Base-by-base conservation (phyloP, 1,140 invertebrate species). In the Lycorma delicatula region DNA sequence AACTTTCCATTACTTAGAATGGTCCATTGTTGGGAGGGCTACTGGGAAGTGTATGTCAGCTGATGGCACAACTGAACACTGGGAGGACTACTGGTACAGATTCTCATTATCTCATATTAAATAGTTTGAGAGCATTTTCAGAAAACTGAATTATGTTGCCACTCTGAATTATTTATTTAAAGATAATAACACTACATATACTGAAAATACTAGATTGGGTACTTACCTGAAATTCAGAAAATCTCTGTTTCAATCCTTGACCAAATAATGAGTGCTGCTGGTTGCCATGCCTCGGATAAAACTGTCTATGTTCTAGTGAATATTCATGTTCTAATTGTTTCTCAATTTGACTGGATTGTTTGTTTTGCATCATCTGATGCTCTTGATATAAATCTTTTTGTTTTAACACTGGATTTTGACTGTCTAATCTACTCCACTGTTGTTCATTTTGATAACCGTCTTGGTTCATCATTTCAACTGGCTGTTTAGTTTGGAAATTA, bases 191-290 rank as follows among this genome's bases (percentile, higher is more conserved):
- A 34, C n/a, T 9, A n/a, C 9, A 34, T 9, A 34, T n/a, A 9
- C 9, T 9, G 31, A 34, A 34, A 44, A 22, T 22, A 20, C 41
- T 44, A 44, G 1, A 1, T 5, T 44, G 23, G 18, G 13, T 44
- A n/a, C 56, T 25, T 38, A 57, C 56, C 56, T 57, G 56, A 26
- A 57, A 38, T 22, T 57, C 55, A 34, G 46, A 34, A 16, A 57
- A 23, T 50, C 31, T 57, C 27, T 44, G 48, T 41, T 51, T 57
- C 22, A 20, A 28, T 22, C 48, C 29, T 16, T 38, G 28, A 3
- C 41, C 41, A 16, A 44, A 44, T 9, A 20, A 44, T 44, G 41
- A 44, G 36, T 38, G 13, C 18, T 38, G 13, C 18, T 44, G 16
- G 3, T 22, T 47, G 18, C 29, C 11, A 31, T 44, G 22, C 26